A percentile compares a stretch with the other conserved stretches of the same genome.
phyloP scores from a whole-genome alignment of 2,888 invertebrate species.

The Resseliella maxima region DNA sequence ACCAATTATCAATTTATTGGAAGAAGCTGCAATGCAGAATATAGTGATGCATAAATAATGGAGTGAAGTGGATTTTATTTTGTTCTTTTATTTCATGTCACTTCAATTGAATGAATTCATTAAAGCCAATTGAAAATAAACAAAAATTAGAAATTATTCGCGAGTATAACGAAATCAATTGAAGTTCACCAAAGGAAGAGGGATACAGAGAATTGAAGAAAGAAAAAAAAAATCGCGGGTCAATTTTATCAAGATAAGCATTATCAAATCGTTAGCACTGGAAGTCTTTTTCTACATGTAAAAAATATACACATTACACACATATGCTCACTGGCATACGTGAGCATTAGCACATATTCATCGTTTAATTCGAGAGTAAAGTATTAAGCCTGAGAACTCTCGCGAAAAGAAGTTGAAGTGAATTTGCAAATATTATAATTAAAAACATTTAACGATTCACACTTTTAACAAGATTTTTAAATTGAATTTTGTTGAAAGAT shows the following conservation, averaged over 20 bases:
- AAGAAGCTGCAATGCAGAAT: background rate
- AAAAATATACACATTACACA: background rate
- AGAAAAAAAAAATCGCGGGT: background rate
- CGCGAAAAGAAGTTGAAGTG: too few relatives aligned
- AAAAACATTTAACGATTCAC: too few relatives aligned
- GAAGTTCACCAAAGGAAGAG: background rate
- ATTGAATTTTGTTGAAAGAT: too few relatives aligned
- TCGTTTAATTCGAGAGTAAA: too few relatives aligned
- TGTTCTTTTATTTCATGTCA: background rate
- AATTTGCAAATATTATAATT: too few relatives aligned
- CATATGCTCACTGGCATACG: background rate
- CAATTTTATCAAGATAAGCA: conserved; percentile 31
- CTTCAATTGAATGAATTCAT: conserved; percentile 43
- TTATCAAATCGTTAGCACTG: background rate
- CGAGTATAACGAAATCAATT: conserved; percentile 17
- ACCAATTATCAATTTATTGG: conserved; percentile 32
- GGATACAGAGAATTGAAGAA: background rate
- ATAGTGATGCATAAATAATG: background rate
- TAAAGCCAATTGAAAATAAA: conserved; percentile 1
- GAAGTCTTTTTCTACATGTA: background rate
- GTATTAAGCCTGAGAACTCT: too few relatives aligned
- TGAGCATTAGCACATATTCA: too few relatives aligned
- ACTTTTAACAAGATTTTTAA: too few relatives aligned
- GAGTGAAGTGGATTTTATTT: background rate
- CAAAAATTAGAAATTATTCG: conserved; percentile 40